Conservation (phyloP, 1,140 invertebrate genomes). For the Oncopodura yosiiana region DNA sequence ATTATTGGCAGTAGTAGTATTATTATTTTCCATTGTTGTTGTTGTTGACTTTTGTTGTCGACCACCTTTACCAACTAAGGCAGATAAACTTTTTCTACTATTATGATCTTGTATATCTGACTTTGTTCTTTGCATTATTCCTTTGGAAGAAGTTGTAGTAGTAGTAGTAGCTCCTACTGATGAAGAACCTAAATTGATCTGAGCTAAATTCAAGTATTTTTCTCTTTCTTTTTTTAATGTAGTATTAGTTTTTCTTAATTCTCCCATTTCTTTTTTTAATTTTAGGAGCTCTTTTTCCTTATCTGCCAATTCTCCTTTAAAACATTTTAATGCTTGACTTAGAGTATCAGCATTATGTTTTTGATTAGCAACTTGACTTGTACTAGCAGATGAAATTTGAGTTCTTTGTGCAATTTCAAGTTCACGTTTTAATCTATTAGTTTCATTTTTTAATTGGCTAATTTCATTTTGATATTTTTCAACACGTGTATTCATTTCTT, state of each 20-base stretch:
- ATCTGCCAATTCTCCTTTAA: conserved; percentile 13
- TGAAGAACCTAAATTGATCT: background rate
- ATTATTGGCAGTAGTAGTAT: too few relatives aligned
- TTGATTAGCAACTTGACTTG: background rate
- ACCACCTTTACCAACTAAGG: too few relatives aligned
- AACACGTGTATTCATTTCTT: background rate
- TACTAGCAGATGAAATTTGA: background rate
- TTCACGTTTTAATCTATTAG: conserved; percentile 12
- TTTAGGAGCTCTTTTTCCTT: conserved; percentile 17
- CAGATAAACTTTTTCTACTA: too few relatives aligned
- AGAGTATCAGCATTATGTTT: conserved; percentile 12
- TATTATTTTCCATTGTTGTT: too few relatives aligned
- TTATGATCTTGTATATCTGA: too few relatives aligned
- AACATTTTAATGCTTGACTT: conserved; percentile 10
- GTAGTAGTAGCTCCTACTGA: too few relatives aligned
- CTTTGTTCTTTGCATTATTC: too few relatives aligned
- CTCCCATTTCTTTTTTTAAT: conserved; percentile 6
- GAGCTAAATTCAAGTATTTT: conserved; percentile 3
- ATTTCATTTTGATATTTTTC: conserved; percentile 3
- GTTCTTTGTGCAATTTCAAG: conserved; percentile 8
- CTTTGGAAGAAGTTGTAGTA: too few relatives aligned
- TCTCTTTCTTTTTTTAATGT: conserved; percentile 17
- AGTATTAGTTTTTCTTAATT: conserved; percentile 10
- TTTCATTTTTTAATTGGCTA: conserved; percentile 4
- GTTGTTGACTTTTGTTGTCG: too few relatives aligned